Evolutionary conservation across 2,888 invertebrate genomes (phyloP), one percentile per base, ranked within the genome.

Genomic region (Trachelus iudaicus): DNA sequence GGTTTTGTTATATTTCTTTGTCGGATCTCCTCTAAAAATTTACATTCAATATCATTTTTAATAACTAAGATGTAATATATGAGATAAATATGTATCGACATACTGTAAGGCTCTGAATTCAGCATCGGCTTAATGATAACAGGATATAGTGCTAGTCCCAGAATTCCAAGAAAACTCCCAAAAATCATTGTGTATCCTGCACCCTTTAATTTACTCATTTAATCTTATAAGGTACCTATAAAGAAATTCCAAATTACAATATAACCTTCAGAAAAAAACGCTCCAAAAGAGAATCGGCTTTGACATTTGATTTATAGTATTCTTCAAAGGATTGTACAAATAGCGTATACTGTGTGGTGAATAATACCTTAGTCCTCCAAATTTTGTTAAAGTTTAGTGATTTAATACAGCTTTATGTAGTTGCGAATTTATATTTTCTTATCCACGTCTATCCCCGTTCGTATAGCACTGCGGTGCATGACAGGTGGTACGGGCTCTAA

Each of bases 71-170:
- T 23, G 9, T 9, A 56, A 56, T 9, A 9, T 23, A 56, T 9
- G 56, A 56, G 15, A 56, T 23, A 81, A 90, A 88, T 73, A 78
- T 12, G 77, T 35, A 76, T 75, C 56, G 35, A 87, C 94, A 93
- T 92, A 95, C 95, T 94, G 86, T 95, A 96, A 82, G 93, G 91
- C 0, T 94, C 93, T 79, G 94, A 90, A 90, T 95, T 93, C 4
- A 94, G 89, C 93, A 95, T 94, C 9, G 95, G 95, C 74, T 92
- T 91, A 79, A 95, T 92, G 23, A 93, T 93, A 77, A 94, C 93
- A 12, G 94, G 94, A 89, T 95, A 95, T 74, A 94, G 85, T 6
- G 93, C 91, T 12, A 93, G 74, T 78, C 93, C 94, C 78, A 95
- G 89, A 4, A 93, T 83, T 56, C 94, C 94, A 33, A 94, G 90